Evolutionary conservation across 1,140 invertebrate species (phyloP).

Genomic region (Steinernema khuongi): DNA sequence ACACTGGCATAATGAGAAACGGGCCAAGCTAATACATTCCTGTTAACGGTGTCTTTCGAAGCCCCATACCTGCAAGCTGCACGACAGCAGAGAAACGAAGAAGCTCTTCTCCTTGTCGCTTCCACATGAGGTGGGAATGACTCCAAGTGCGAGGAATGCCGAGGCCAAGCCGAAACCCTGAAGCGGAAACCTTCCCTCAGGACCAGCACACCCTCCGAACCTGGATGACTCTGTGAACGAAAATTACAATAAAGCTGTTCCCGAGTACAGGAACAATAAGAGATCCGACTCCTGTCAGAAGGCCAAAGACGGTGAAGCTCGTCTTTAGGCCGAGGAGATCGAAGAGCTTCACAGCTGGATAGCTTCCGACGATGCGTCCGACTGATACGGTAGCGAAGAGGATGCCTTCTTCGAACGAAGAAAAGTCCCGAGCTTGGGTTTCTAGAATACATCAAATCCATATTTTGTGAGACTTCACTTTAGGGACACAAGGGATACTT

Average conservation of each 20-base stretch:
- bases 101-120: not conserved
- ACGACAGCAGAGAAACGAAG: not conserved
- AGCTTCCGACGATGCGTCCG: not conserved
- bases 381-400: not conserved
- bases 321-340: not conserved
- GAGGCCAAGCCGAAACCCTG: not conserved
- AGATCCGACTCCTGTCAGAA: not conserved
- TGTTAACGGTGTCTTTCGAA: not conserved
- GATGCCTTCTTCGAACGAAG: not conserved
- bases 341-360: not conserved
- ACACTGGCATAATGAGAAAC: not conserved
- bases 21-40: not conserved
- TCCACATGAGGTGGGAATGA: not conserved
- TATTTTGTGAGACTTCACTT: too few species aligned
- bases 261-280: not conserved
- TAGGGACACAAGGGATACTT: too few species aligned
- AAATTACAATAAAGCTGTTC: not conserved
- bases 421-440: not conserved
- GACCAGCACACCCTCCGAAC: not conserved
- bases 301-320: not conserved
- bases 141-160: not conserved
- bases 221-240: not conserved
- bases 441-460: too few species aligned
- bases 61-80: not conserved
- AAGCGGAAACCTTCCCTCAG: not conserved